Base-by-base conservation (phyloP, 2,888 invertebrate genomes). In the Rotaria socialis region DNA sequence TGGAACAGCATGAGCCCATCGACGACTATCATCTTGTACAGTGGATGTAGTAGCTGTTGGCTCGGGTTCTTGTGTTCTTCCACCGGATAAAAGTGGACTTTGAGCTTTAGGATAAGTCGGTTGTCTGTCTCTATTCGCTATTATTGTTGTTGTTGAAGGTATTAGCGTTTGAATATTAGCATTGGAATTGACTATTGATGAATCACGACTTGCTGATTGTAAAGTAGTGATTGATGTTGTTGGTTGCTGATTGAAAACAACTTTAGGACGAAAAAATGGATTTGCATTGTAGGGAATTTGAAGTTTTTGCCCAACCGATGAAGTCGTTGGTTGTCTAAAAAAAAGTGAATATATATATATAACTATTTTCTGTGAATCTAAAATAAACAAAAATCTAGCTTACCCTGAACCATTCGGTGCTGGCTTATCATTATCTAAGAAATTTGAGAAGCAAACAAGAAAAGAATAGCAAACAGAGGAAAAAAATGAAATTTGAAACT, bases 261-360 rank as follows among this genome's bases (percentile, higher is more conserved):
- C 8, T 80, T 35, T 80, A 2, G 80, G 80, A 43, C 80, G 80
- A 47, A 80, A 80, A 47, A 80, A 80, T n/a, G 80, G 80, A 80
- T 80, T 80, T n/a, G 80, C 24, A 22, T 47, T 47, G 24, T 47
- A 80, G 24, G 80, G 80, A 80, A 47, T 80, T 14, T 80, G 67
- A 67, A 27, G 6, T 67, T 35, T 67, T 67, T 67, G 67, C 16
- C 35, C 67, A 19, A 6, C 67, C 14, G 11, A 35, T 16, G 10
- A 35, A 41, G 19, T 5, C 35, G 27, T 35, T 67, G 67, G 0
- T 16, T 67, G 67, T 35, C 67, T 67, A 35, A 41, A 19, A 0
- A 35, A 35, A 35, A 4, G 8, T 3, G 10, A 22, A 55, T 55
- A 19, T 19, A 22, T 22, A 55, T 22, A 22, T 5, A 14, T 50